phyloP scores from a whole-genome alignment of 2,113 vertebrate species.

The Callithrix jacchus region DNA sequence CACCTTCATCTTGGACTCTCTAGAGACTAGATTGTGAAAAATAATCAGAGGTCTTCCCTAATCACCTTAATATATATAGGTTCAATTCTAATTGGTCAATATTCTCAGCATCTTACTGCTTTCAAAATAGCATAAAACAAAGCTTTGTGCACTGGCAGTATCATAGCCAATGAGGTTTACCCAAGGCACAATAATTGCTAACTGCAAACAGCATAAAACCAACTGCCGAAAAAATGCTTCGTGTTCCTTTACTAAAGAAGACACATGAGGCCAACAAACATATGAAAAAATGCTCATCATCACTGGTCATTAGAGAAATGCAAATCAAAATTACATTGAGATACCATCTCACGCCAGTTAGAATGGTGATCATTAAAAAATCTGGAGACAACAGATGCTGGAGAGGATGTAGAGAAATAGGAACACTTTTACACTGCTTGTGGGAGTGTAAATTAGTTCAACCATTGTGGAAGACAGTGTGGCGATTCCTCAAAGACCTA shows the following conservation, averaged over 20 bases:
- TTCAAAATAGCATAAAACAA: neutral
- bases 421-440: too few relatives aligned
- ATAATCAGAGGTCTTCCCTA: neutral
- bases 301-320: too few relatives aligned
- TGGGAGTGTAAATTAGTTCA: too few relatives aligned
- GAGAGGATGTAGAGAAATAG: too few relatives aligned
- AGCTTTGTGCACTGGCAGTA: neutral
- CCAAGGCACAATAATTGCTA: neutral
- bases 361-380: too few relatives aligned
- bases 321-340: too few relatives aligned
- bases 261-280: too few relatives aligned
- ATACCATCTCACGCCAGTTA: too few relatives aligned
- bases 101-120: neutral
- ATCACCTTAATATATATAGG: neutral
- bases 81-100: neutral
- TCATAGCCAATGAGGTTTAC: neutral
- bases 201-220: neutral
- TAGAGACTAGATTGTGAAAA: neutral
- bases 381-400: too few relatives aligned
- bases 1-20: neutral
- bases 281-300: too few relatives aligned
- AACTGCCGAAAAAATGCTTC: neutral
- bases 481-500: too few relatives aligned
- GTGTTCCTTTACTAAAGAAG: neutral
- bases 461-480: too few relatives aligned